Evolutionary conservation across 2,888 invertebrate genomes (phyloP).

Genomic region (Melangyna quadrimaculata): DNA sequence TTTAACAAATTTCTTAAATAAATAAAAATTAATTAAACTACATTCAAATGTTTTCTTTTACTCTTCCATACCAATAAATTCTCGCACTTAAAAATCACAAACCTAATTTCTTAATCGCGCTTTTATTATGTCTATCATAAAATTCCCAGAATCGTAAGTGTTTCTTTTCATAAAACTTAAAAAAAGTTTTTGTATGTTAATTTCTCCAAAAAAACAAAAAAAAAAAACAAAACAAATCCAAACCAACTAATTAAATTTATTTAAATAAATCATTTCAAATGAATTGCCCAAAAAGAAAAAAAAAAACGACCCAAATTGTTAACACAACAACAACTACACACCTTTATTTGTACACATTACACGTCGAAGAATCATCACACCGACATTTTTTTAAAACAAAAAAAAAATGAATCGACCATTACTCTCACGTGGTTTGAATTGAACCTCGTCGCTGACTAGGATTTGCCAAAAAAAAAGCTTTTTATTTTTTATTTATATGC

Average conservation of each 20-base stretch:
- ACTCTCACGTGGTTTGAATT: slow-evolving; percentile 35
- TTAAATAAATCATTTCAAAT: slow-evolving; percentile 69
- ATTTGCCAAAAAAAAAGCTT: slow-evolving; percentile 68
- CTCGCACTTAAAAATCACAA: slow-evolving; percentile 10
- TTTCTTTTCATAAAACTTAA: background rate
- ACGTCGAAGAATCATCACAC: slow-evolving; percentile 64
- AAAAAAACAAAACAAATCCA: background rate
- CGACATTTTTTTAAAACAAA: no score
- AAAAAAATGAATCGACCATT: slow-evolving; percentile 17
- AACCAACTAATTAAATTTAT: slow-evolving; percentile 68
- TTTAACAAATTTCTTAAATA: no score
- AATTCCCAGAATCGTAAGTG: slow-evolving; percentile 35
- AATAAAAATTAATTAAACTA: no score
- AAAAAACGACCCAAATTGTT: slow-evolving; percentile 14
- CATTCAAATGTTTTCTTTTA: no score
- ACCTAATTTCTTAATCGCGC: slow-evolving; percentile 38
- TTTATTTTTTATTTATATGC: slow-evolving; percentile 50
- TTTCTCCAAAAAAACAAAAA: background rate
- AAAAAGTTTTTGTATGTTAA: slow-evolving; percentile 18
- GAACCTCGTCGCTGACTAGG: no score
- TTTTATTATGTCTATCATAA: slow-evolving; percentile 21
- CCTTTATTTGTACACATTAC: slow-evolving; percentile 69
- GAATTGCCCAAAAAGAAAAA: background rate
- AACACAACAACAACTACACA: slow-evolving; percentile 37
- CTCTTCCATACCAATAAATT: background rate